Evolutionary conservation across 2,888 invertebrate genomes (phyloP).

Genomic region (Xestia sexstrigata): DNA sequence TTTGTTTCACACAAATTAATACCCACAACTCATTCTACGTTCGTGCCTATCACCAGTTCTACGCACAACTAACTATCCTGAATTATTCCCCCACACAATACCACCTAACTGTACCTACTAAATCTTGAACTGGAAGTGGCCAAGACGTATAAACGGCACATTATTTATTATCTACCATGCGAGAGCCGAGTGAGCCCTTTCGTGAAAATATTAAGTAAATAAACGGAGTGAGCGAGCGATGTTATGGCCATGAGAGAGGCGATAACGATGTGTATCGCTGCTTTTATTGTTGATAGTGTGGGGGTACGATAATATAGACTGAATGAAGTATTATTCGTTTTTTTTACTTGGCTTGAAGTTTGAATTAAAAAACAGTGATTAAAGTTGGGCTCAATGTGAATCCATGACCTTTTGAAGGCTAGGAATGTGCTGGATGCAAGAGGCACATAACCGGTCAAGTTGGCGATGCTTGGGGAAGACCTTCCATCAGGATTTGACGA

Average conservation of each 20-base stretch:
- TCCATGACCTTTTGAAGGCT: background rate
- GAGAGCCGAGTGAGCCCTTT: conserved; percentile 79
- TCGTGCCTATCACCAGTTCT: conserved; percentile 31
- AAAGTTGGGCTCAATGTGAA: background rate
- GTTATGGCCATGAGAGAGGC: conserved; percentile 68
- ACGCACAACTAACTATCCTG: conserved; percentile 29
- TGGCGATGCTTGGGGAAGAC: background rate
- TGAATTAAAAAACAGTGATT: background rate
- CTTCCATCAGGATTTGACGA: background rate
- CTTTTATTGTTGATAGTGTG: conserved; percentile 49
- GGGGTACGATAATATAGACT: conserved; percentile 21
- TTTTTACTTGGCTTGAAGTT: background rate
- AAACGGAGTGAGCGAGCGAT: conserved; percentile 71
- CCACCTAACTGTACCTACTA: conserved; percentile 39
- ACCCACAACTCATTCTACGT: background rate
- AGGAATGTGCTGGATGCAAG: background rate
- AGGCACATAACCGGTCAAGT: background rate
- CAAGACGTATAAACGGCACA: conserved; percentile 72
- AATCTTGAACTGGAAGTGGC: conserved; percentile 73
- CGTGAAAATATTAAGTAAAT: conserved; percentile 85
- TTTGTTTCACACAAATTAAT: background rate
- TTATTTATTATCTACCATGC: conserved; percentile 85
- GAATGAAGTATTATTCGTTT: background rate
- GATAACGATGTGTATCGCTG: conserved; percentile 52
- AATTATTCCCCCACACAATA: conserved; percentile 40